Evolutionary conservation across 1,140 invertebrate species (phyloP), one percentile per base, ranked within the genome.

Genomic region (Brachionus sp.): DNA sequence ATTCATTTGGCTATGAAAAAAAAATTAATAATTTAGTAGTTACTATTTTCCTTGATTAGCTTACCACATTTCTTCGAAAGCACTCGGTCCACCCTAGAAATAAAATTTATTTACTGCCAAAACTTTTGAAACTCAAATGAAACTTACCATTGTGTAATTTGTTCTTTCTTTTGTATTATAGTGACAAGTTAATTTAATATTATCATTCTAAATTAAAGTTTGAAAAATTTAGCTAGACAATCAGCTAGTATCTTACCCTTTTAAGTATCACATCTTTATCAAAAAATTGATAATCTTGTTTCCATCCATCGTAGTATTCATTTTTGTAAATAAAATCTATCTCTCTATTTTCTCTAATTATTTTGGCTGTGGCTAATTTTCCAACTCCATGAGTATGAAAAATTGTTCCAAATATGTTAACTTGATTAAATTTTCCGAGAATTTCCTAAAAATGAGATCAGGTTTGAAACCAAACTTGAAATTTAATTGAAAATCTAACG

Each of bases 51-150:
- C 25, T 10, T 13, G 1, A 35, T 33, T 9, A 66, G 5, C 10
- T 46, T 66, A 66, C 62, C 62, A 66, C 62, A 66, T 66, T 19
- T 66, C 62, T 33, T 66, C 62, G n/a, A 13, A 66, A 66, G 62
- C 62, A 66, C 62, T 66, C 23, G 33, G 62, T 29, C 62, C 62
- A 35, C 62, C 62, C 62, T 66, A 2, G 25, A 66, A 66, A 46
- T 2, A n/a, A n/a, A n/a, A n/a, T n/a, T n/a, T n/a, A n/a, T n/a
- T n/a, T n/a, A n/a, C n/a, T n/a, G n/a, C n/a, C n/a, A n/a, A n/a
- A n/a, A n/a, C n/a, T n/a, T n/a, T n/a, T n/a, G n/a, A n/a, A n/a
- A n/a, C n/a, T n/a, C n/a, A n/a, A 64, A 12, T 23, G 16, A 25
- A 64, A 64, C 62, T 66, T 33, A 66, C 62, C 25, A n/a, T 66